Evolutionary conservation across 2,888 invertebrate species (phyloP), one percentile per base, ranked within the genome.

Genomic region (Stenichneumon culpator): DNA sequence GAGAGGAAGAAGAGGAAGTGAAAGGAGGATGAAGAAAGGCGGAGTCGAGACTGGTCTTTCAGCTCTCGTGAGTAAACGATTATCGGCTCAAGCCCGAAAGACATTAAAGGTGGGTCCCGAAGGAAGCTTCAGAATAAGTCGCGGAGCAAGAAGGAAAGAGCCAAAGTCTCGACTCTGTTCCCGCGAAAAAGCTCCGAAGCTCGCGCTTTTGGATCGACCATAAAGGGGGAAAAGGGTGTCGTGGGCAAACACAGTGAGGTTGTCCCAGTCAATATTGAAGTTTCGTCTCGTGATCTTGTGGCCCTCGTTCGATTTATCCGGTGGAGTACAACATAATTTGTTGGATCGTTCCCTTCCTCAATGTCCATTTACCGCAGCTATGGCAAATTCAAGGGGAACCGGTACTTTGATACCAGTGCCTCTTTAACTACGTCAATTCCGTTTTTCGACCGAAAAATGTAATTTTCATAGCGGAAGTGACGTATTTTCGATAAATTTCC

Each of bases 221-320:
- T 87, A 86, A 86, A 81, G 88, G 84, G 4, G 44, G 16, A 88
- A 88, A 89, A 89, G 87, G 88, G 87, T 87, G 89, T 80, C 83
- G 79, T 88, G 87, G 85, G 87, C 88, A 89, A 91, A 89, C 89
- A 88, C 82, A 83, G 79, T 72, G 70, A 74, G 87, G 87, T 90
- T 89, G 90, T 88, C 89, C 90, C 87, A 88, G 91, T 92, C 91
- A 92, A 92, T 92, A 92, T 91, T 91, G 91, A 89, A 90, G 88
- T 90, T 92, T 88, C 89, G 83, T 86, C 84, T 86, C 78, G 78
- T 81, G 85, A 87, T 86, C 84, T 70, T 63, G 69, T 65, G 84
- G 73, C 47, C 78, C 63, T 74, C 60, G 69, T 79, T 74, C 74
- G 52, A 60, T 63, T 60, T 50, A 72, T 22, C 65, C 47, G 11